Evolutionary conservation across 2,888 invertebrate genomes (phyloP).

Genomic region (Myopa tessellatipennis): DNA sequence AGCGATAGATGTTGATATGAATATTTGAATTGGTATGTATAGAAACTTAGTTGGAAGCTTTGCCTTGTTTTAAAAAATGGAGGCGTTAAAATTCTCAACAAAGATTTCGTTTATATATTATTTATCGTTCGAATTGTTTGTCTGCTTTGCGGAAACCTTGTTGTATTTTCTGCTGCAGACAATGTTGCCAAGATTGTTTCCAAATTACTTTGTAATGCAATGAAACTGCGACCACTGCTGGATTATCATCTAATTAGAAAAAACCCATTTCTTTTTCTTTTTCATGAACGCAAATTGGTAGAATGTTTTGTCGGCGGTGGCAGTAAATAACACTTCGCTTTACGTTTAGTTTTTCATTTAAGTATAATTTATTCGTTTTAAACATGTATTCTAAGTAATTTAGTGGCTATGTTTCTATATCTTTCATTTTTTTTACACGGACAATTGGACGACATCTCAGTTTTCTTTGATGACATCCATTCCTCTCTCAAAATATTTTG

Average conservation of each 20-base stretch:
- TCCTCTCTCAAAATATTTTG: too few species aligned
- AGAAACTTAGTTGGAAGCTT: slow-evolving; percentile 61
- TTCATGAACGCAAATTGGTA: neutral
- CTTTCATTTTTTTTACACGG: slow-evolving; percentile 14
- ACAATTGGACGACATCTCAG: neutral
- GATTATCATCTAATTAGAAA: neutral
- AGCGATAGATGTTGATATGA: slow-evolving; percentile 39
- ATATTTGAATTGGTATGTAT: slow-evolving; percentile 44
- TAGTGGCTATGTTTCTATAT: neutral
- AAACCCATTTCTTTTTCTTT: neutral
- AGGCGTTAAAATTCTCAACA: slow-evolving; percentile 21
- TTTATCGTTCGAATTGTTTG: neutral
- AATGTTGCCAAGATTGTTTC: neutral
- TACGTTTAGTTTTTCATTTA: neutral
- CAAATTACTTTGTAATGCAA: slow-evolving; percentile 18
- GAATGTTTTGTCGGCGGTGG: neutral
- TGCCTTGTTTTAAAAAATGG: slow-evolving; percentile 51
- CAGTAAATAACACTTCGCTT: neutral
- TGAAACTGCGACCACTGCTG: neutral
- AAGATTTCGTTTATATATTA: slow-evolving; percentile 2
- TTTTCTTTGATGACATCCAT: neutral
- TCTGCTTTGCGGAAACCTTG: slow-evolving; percentile 10
- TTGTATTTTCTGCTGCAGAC: slow-evolving; percentile 10
- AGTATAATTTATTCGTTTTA: too few species aligned
- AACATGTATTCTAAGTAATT: slow-evolving; percentile 10